Base-by-base conservation (phyloP, 2,113 vertebrate species). In the Perognathus longimembris region DNA sequence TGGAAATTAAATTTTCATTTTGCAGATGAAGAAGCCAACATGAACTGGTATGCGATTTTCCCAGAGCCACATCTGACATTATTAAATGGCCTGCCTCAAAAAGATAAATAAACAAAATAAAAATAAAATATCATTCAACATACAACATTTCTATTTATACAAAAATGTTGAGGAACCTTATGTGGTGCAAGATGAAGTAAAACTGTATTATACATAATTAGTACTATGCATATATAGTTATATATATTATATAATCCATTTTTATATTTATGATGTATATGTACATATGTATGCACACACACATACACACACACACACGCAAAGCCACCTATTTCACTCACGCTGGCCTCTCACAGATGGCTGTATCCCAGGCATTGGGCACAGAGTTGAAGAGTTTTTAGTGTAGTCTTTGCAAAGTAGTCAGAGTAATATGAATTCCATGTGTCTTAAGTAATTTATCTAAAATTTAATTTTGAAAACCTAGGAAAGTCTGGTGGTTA, bases 391-490 rank as follows among this genome's bases (percentile, higher is more conserved):
- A 26, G 61, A 3, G 1, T 9, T 76, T 17, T 66, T 32, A 28
- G 22, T 15, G 42, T 45, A 70, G 42, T 5, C 14, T 92, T 89
- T 69, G 21, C 54, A 30, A 0, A 0, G 21, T 54, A 50, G 59
- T 54, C 91, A 54, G 80, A 61, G 66, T 76, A 64, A 66, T 7
- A 64, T 0, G 32, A 81, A 64, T 82, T 42, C 63, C 78, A n/a
- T 42, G 36, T n/a, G 54, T 38, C 89, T 88, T 88, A 66, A 90
- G 64, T 30, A 20, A 81, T 57, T 90, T 89, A 34, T 57, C 90
- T 5, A 12, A 77, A 36, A 75, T 76, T 91, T 89, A 87, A 89
- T 88, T 75, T 67, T 71, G 69, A 88, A 95, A 73, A 66, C 54
- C 3, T 63, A 20, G 20, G 57, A 71, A 85, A 73, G 50, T 0